Evolutionary conservation across 2,113 vertebrate species (phyloP).

Genomic region (Mionectes macconnelli): DNA sequence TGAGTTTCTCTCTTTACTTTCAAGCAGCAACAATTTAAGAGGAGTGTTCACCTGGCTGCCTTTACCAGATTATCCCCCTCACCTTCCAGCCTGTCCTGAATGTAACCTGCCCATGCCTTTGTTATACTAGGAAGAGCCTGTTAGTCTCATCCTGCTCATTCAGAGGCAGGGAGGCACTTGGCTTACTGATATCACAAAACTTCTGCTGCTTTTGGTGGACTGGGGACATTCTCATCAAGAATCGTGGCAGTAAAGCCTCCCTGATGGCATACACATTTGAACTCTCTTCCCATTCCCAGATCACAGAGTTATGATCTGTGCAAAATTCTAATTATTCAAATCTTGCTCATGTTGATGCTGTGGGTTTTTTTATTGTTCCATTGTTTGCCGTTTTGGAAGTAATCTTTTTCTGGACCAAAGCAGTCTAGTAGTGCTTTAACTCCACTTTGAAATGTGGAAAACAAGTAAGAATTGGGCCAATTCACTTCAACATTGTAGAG

Average conservation of each 20-base stretch:
- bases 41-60: not conserved
- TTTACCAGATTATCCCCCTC: not conserved
- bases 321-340: constrained; percentile 39
- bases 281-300: not conserved
- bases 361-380: not conserved
- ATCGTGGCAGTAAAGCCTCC: not conserved
- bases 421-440: not conserved
- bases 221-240: not conserved
- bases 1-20: not conserved
- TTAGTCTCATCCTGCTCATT: not conserved
- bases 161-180: not conserved
- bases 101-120: not conserved
- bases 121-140: not conserved
- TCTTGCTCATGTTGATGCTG: not conserved
- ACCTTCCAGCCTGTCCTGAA: not conserved
- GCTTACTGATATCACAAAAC: not conserved
- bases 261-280: not conserved
- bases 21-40: not conserved
- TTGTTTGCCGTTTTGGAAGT: not conserved
- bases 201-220: not conserved
- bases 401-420: not conserved
- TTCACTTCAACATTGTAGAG: not conserved
- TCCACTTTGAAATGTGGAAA: not conserved
- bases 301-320: not conserved
- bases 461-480: not conserved